Percentiles rank a stretch among this genome's conserved stretches.
Evolutionary conservation across 1,140 invertebrate genomes (phyloP).

Genomic region (Babylonia areolata): DNA sequence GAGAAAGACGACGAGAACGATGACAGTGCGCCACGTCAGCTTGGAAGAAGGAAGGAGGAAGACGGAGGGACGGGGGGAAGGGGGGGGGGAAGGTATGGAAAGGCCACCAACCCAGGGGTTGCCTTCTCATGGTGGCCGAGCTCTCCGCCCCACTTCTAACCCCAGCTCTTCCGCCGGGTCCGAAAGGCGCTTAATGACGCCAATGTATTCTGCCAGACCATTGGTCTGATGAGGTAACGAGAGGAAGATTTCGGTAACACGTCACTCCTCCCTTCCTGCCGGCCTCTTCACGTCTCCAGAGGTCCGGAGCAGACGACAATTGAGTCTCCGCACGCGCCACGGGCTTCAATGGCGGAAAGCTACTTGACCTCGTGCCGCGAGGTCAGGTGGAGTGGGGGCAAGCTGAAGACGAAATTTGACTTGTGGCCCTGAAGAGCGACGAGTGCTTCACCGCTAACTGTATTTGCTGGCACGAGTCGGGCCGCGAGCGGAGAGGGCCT

Average conservation of each 20-base stretch:
- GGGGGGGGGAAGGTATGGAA: too few relatives aligned
- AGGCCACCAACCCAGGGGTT: too few relatives aligned
- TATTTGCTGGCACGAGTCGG: slow-evolving; percentile 5
- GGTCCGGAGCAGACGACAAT: slow-evolving; percentile 36
- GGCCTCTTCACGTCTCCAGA: slow-evolving; percentile 33
- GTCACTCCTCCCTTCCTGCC: slow-evolving; percentile 29
- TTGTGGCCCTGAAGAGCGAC: slow-evolving; percentile 13
- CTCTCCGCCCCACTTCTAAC: too few relatives aligned
- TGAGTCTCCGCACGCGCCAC: slow-evolving; percentile 37
- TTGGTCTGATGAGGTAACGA: slow-evolving; percentile 36
- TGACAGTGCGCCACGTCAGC: too few relatives aligned
- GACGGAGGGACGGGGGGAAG: too few relatives aligned
- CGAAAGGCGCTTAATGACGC: slow-evolving; percentile 32
- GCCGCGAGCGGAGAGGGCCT: not conserved
- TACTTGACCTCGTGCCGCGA: slow-evolving; percentile 31
- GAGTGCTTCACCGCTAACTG: slow-evolving; percentile 15
- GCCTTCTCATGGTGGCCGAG: too few relatives aligned
- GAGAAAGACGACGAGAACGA: too few relatives aligned
- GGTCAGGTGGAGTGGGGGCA: slow-evolving; percentile 20
- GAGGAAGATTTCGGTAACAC: slow-evolving; percentile 31
- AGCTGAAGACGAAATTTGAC: slow-evolving; percentile 33
- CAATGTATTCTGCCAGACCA: slow-evolving; percentile 24
- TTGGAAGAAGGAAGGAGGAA: not conserved
- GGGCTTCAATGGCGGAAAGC: slow-evolving; percentile 27
- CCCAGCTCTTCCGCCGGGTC: too few relatives aligned